These are phyloP conservation scores for Polypedilum pembai DNA, from an alignment of 1,140 invertebrate species.

Conservation along the genomic window DNA sequence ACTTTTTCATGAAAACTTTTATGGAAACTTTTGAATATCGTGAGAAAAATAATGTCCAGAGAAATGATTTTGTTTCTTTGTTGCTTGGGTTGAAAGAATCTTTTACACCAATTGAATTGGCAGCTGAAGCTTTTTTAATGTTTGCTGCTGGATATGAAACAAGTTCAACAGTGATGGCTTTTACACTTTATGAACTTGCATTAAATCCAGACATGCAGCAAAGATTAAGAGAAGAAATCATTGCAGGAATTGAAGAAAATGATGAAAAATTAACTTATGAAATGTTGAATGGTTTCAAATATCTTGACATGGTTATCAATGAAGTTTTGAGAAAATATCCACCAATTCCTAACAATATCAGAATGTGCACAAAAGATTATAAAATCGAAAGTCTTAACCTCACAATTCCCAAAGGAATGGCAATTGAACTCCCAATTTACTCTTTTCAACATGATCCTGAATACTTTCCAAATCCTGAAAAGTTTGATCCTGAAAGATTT, in stretches of 20 bases:
- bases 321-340: conserved; percentile 61
- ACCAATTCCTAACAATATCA: conserved; percentile 49
- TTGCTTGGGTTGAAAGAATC: conserved; percentile 47
- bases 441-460: conserved; percentile 44
- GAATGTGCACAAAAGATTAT: conserved; percentile 51
- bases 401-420: conserved; percentile 52
- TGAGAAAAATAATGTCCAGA: conserved; percentile 37
- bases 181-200: conserved; percentile 46
- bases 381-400: conserved; percentile 50
- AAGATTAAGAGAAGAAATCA: conserved; percentile 43
- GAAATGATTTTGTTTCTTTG: conserved; percentile 52
- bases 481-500: conserved; percentile 46
- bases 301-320: conserved; percentile 38
- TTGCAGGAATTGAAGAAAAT: conserved; percentile 43
- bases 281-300: conserved; percentile 39
- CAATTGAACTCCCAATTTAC: conserved; percentile 48
- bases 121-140: conserved; percentile 39
- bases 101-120: background rate
- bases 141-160: conserved; percentile 55
- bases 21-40: conserved; percentile 33
- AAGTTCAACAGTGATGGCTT: conserved; percentile 47
- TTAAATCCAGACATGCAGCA: conserved; percentile 47
- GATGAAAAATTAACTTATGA: conserved; percentile 38
- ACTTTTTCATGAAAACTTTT: conserved; percentile 33
- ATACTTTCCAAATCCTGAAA: conserved; percentile 50